A percentile compares a stretch with the other conserved stretches of the same genome.
phyloP scores from a whole-genome alignment of 2,888 invertebrate genomes.

The Zygothrica quintamaculata region DNA sequence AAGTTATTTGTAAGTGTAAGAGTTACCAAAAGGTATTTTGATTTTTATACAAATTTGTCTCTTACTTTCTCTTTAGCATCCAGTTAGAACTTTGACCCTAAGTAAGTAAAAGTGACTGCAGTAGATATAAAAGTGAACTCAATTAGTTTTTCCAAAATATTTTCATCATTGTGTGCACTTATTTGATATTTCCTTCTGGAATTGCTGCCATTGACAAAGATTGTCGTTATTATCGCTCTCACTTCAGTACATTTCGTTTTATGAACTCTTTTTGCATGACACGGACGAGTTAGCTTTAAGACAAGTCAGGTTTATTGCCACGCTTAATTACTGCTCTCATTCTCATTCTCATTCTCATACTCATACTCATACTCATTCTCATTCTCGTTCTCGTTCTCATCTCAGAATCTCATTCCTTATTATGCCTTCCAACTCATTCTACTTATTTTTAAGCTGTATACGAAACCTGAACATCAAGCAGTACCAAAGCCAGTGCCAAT shows the following conservation, averaged over 20 bases:
- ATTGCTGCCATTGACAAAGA: conserved; percentile 13
- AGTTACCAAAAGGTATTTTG: too few relatives aligned
- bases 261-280: conserved; percentile 68
- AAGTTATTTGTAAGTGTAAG: too few relatives aligned
- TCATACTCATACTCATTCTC: neutral
- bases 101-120: neutral
- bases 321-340: conserved; percentile 68
- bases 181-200: conserved; percentile 3
- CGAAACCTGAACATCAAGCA: neutral
- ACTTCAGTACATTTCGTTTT: conserved; percentile 56
- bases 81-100: neutral
- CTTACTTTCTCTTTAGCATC: neutral
- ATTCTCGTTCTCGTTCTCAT: neutral
- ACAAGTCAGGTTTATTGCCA: conserved; percentile 58
- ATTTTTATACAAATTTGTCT: neutral
- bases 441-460: too few relatives aligned
- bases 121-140: neutral
- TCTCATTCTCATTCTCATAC: conserved; percentile 2
- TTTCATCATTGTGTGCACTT: neutral
- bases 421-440: conserved; percentile 1
- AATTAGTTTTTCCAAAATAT: neutral
- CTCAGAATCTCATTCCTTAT: conserved; percentile 1
- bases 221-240: conserved; percentile 11
- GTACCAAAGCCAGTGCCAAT: too few relatives aligned
- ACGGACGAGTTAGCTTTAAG: conserved; percentile 51